Evolutionary conservation across 1,140 invertebrate species (phyloP).

Genomic region (Condylostylus longicornis): DNA sequence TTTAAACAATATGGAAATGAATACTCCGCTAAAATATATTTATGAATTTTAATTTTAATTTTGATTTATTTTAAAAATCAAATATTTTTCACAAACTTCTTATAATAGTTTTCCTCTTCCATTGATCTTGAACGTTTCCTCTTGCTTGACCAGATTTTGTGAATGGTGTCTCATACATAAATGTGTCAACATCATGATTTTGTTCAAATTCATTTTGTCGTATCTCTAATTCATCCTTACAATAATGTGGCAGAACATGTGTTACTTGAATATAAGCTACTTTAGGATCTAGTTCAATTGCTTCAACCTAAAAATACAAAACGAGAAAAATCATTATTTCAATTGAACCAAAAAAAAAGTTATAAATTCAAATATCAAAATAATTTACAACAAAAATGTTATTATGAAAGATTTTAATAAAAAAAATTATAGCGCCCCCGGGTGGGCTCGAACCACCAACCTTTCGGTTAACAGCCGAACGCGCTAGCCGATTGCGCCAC

Average conservation of each 20-base stretch:
- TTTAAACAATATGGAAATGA: slow-evolving; percentile 87
- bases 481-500: slow-evolving; percentile 69
- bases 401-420: no score
- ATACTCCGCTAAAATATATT: slow-evolving; percentile 45
- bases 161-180: slow-evolving; percentile 89
- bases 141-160: slow-evolving; percentile 65
- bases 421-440: slow-evolving; percentile 34
- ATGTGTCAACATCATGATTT: slow-evolving; percentile 71
- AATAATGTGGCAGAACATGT: slow-evolving; percentile 65
- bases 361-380: not conserved
- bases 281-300: slow-evolving; percentile 61
- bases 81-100: slow-evolving; percentile 41
- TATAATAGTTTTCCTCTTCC: slow-evolving; percentile 72
- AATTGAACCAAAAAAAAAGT: not conserved
- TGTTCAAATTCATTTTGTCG: slow-evolving; percentile 67
- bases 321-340: not conserved
- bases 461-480: slow-evolving; percentile 70
- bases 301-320: slow-evolving; percentile 49
- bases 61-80: not conserved
- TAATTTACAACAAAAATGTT: no score
- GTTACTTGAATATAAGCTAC: slow-evolving; percentile 86
- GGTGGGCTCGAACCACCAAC: slow-evolving; percentile 78
- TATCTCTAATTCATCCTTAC: slow-evolving; percentile 47
- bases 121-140: slow-evolving; percentile 72
- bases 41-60: not conserved